Evolutionary conservation across 1,140 invertebrate species (phyloP), one percentile per base, ranked within the genome.

Genomic region (Pomacea maculata): DNA sequence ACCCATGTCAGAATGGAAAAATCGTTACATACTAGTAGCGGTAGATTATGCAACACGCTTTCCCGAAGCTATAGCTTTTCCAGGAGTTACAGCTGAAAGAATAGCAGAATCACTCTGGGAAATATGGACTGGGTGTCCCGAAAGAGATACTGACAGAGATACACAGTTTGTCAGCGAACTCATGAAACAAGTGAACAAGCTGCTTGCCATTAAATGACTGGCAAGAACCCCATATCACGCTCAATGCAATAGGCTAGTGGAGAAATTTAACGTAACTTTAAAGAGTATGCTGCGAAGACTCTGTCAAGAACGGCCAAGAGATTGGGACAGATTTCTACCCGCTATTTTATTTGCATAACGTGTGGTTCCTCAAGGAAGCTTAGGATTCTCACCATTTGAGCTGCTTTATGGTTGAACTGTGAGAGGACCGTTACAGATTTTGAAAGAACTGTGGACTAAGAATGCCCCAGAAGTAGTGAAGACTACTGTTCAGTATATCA

Each of bases 111-210:
- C 82, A 17, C 71, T 86, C 52, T 61, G 83, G 12, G 77, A 83
- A 12, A 68, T 91, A 8, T 92, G 92, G 86, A 71, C 84, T 91
- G 76, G 92, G 91, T 52, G 81, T 92, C 68, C 91, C 92, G 17
- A 63, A 88, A 55, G 87, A 87, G 72, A 82, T 86, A n/a, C 52
- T 87, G 4, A 82, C 80, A n/a, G 83, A 86, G 85, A 84, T 9
- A 64, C 74, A 52, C 84, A 86, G 21, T 86, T 84, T 45, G 83
- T 76, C 17, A 83, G 80, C 1, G 21, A 54, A n/a, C 9, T 84
- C 21, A 84, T 85, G 80, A 70, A 25, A 17, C 34, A 45, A 45
- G 81, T 83, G 9, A 71, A 78, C 29, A 7, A 79, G 17, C 64
- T 83, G 9, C 65, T 85, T 2, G 82, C 80, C 21, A 45, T 83